phyloP scores from a whole-genome alignment of 2,888 invertebrate species.

The Habroteleia sp. region DNA sequence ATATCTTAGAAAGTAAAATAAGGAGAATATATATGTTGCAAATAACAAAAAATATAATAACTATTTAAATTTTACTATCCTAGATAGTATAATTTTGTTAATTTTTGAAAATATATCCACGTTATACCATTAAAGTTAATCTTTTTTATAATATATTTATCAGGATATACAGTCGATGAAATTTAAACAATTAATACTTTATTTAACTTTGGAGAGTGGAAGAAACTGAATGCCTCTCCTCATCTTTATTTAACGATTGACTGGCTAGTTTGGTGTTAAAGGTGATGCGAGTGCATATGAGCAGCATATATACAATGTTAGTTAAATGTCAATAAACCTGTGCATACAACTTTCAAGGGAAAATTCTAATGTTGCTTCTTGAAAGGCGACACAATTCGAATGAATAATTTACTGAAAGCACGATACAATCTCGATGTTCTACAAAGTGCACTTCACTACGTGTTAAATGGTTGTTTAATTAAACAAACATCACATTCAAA shows the following conservation, averaged over 20 bases:
- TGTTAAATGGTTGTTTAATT: slow-evolving; percentile 11
- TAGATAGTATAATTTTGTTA: no score
- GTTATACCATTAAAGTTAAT: no score
- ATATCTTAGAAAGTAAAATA: no score
- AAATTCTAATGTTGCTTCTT: slow-evolving; percentile 51
- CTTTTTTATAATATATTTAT: no score
- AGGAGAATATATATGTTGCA: no score
- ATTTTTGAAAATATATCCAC: no score
- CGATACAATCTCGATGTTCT: slow-evolving; percentile 36
- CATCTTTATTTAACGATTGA: slow-evolving; percentile 35
- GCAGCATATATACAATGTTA: slow-evolving; percentile 18
- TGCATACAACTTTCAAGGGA: slow-evolving; percentile 43
- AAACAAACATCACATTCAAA: slow-evolving; percentile 17
- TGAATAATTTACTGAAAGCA: slow-evolving; percentile 37
- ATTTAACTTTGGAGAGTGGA: slow-evolving; percentile 10
- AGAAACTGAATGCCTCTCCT: slow-evolving; percentile 12
- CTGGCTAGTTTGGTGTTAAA: slow-evolving; percentile 42
- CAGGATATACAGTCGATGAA: no score
- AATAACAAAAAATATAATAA: no score
- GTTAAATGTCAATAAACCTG: slow-evolving; percentile 53
- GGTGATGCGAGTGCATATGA: slow-evolving; percentile 29
- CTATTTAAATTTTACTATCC: no score
- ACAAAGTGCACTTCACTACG: slow-evolving; percentile 3
- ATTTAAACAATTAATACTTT: background rate
- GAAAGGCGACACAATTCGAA: slow-evolving; percentile 39